Conservation (phyloP, 2,113 vertebrate species). For the Corydoras maculifer region DNA sequence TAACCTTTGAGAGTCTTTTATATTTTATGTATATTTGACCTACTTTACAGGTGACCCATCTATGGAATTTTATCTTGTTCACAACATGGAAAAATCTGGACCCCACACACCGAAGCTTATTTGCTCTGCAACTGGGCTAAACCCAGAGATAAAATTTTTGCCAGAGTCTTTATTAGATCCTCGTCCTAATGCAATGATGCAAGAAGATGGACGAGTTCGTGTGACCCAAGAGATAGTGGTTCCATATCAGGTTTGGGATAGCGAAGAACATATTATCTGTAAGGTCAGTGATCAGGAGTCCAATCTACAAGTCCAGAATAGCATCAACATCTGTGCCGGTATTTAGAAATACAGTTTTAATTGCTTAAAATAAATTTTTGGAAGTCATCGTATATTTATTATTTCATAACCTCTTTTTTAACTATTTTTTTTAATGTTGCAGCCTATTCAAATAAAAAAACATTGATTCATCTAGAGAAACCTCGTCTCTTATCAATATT, state of each 20-base stretch:
- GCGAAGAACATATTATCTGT: constrained; percentile 49
- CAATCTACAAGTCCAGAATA: not conserved
- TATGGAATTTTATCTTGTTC: constrained; percentile 45
- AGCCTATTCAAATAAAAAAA: constrained; percentile 22
- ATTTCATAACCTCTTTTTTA: too few relatives aligned
- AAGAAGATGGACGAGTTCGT: constrained; percentile 41
- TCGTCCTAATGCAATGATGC: constrained; percentile 34
- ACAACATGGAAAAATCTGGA: constrained; percentile 9
- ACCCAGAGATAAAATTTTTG: constrained; percentile 57
- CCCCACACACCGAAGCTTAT: constrained; percentile 41
- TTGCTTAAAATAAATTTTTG: too few relatives aligned
- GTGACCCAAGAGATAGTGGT: constrained; percentile 48
- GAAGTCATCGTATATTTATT: too few relatives aligned
- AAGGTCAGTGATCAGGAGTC: constrained; percentile 40
- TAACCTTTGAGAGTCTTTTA: too few relatives aligned
- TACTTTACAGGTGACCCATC: constrained; percentile 45
- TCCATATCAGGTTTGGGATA: constrained; percentile 47
- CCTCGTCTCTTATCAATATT: constrained; percentile 44
- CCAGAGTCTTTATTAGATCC: not conserved
- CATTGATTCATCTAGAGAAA: constrained; percentile 41
- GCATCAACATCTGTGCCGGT: constrained; percentile 57
- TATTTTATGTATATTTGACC: not conserved
- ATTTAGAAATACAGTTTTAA: constrained; percentile 13
- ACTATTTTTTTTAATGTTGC: constrained; percentile 9
- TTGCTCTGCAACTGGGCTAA: constrained; percentile 51